phyloP scores from a whole-genome alignment of 2,888 invertebrate species.

The Parapristionchus giblindavisi region DNA sequence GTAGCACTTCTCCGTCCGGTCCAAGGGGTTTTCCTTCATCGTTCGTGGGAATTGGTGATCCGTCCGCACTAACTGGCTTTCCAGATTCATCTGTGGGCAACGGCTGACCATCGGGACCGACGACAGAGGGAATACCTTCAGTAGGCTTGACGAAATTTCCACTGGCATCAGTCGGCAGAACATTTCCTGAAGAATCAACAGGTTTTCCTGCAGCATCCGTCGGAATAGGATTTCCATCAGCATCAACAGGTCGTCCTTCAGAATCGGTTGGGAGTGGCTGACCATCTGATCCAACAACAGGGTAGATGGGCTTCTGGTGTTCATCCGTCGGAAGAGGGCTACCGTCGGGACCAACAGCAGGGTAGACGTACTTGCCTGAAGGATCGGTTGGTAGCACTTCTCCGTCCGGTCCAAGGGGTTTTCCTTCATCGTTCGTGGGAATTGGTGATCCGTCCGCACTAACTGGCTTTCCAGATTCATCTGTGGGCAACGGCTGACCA shows the following conservation, averaged over 20 bases:
- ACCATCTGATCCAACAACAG: conserved; percentile 34
- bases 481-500: conserved; percentile 47
- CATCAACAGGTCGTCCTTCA: conserved; percentile 44
- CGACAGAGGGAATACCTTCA: conserved; percentile 47
- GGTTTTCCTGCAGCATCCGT: conserved; percentile 50
- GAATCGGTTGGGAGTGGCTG: not conserved
- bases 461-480: conserved; percentile 44
- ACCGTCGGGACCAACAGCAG: conserved; percentile 55
- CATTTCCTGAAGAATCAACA: conserved; percentile 54
- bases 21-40: conserved; percentile 46
- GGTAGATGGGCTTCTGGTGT: conserved; percentile 29
- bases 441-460: conserved; percentile 11
- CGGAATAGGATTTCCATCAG: conserved; percentile 52
- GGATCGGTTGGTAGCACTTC: conserved; percentile 44
- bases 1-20: conserved; percentile 53
- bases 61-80: conserved; percentile 45
- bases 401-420: conserved; percentile 42
- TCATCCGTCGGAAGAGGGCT: conserved; percentile 36
- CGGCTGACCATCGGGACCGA: conserved; percentile 47
- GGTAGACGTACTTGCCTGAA: conserved; percentile 48
- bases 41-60: conserved; percentile 31
- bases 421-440: conserved; percentile 41
- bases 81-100: conserved; percentile 50
- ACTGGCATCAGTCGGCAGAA: conserved; percentile 49
- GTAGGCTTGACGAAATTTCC: conserved; percentile 46